A percentile compares a stretch with the other conserved stretches of the same genome.
phyloP scores from a whole-genome alignment of 1,140 invertebrate genomes.

The Drosophila tani region DNA sequence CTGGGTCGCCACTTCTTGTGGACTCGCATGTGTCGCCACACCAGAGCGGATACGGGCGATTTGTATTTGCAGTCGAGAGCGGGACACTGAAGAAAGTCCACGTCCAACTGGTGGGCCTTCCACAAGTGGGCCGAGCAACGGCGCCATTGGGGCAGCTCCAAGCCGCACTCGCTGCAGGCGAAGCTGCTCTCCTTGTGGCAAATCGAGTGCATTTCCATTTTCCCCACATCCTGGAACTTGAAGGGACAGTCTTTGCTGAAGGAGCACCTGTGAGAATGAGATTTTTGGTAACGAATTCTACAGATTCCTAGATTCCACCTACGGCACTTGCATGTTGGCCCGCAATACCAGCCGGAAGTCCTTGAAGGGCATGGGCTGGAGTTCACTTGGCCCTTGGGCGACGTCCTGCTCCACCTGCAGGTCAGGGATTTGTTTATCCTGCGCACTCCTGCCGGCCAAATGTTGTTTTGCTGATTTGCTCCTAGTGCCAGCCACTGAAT shows the following conservation, averaged over 20 bases:
- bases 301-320: constrained; percentile 6
- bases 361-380: constrained; percentile 74
- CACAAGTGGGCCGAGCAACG: constrained; percentile 89
- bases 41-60: constrained; percentile 85
- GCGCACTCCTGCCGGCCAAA: neutral
- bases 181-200: constrained; percentile 85
- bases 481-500: constrained; percentile 3
- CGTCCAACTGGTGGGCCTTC: constrained; percentile 88
- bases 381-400: constrained; percentile 21
- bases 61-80: constrained; percentile 88
- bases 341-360: constrained; percentile 72
- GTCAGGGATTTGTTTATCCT: constrained; percentile 6
- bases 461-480: constrained; percentile 9
- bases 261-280: constrained; percentile 83
- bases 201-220: constrained; percentile 85
- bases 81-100: constrained; percentile 88
- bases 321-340: constrained; percentile 56
- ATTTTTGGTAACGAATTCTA: neutral
- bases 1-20: constrained; percentile 72
- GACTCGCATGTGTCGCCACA: constrained; percentile 81
- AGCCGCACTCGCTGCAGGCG: constrained; percentile 86
- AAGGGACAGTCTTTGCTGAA: constrained; percentile 85
- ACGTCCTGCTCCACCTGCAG: neutral
- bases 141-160: constrained; percentile 87
- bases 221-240: constrained; percentile 85